These are phyloP conservation scores for Drosophila rufa DNA, from an alignment of 1,140 invertebrate species.

Conservation along the genomic window DNA sequence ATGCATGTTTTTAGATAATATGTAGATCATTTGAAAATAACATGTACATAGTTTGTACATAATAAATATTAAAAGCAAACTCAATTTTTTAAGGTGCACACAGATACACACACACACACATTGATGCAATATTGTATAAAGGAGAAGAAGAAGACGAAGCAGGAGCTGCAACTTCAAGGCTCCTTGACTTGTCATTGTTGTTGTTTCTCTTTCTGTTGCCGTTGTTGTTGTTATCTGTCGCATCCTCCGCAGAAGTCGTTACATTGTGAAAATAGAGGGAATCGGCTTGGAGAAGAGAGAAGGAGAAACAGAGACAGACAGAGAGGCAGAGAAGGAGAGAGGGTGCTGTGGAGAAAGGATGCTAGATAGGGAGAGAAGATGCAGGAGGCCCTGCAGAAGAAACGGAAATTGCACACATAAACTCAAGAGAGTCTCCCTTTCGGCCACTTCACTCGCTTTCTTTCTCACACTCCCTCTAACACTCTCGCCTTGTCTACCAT, in stretches of 20 bases:
- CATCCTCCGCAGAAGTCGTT: slow-evolving; percentile 75
- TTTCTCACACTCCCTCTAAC: background rate
- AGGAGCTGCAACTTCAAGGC: slow-evolving; percentile 42
- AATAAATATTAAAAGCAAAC: background rate
- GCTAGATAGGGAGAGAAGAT: slow-evolving; percentile 10
- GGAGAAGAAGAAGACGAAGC: slow-evolving; percentile 19
- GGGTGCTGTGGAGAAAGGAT: slow-evolving; percentile 6
- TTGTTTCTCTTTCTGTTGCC: slow-evolving; percentile 18
- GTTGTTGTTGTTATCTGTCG: slow-evolving; percentile 50
- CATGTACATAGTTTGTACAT: too few relatives aligned
- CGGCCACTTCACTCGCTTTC: slow-evolving; percentile 14
- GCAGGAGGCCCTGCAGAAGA: slow-evolving; percentile 23
- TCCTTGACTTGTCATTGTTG: slow-evolving; percentile 52
- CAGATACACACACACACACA: slow-evolving; percentile 17
- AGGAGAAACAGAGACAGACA: background rate
- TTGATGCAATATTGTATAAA: slow-evolving; percentile 22
- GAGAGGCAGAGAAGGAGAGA: background rate
- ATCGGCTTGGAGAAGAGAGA: background rate
- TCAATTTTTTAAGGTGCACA: slow-evolving; percentile 29
- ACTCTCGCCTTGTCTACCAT: background rate
- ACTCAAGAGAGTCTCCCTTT: slow-evolving; percentile 40
- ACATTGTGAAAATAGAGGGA: slow-evolving; percentile 63
- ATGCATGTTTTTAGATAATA: too few relatives aligned
- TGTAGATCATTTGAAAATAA: too few relatives aligned
- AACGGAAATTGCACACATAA: slow-evolving; percentile 79